phyloP scores from a whole-genome alignment of 92 coral and sea anemone species.

The Actinostola sp. region DNA sequence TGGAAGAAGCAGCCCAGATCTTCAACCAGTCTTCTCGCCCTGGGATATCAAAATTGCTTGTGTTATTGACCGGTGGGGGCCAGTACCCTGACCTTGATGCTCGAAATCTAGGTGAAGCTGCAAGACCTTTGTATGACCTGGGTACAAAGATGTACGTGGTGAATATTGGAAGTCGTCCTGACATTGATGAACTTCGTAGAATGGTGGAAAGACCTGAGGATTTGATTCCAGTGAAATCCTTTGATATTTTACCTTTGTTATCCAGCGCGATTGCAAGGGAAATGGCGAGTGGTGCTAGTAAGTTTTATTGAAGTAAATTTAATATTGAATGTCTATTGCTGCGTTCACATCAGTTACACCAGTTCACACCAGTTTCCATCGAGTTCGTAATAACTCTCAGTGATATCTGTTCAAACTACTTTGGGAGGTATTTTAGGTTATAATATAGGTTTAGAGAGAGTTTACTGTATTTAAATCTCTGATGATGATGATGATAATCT shows the following conservation, averaged over 20 bases:
- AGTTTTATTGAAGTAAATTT: too few species aligned
- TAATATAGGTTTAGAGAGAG: too few species aligned
- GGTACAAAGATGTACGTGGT: slow-evolving; percentile 56
- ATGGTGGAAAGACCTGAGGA: slow-evolving; percentile 56
- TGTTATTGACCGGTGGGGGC: slow-evolving; percentile 67
- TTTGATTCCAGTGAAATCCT: slow-evolving; percentile 45
- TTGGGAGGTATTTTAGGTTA: too few species aligned
- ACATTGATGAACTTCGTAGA: slow-evolving; percentile 22
- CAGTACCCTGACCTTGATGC: slow-evolving; percentile 41
- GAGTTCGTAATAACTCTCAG: too few species aligned
- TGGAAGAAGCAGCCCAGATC: slow-evolving; percentile 40
- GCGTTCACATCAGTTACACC: too few species aligned
- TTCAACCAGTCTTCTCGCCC: slow-evolving; percentile 29
- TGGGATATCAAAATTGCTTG: slow-evolving; percentile 41
- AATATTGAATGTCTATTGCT: too few species aligned
- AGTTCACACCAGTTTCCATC: too few species aligned
- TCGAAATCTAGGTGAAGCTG: slow-evolving; percentile 37
- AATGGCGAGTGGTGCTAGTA: slow-evolving; percentile 29
- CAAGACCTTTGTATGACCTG: slow-evolving; percentile 32
- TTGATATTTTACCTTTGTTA: slow-evolving; percentile 29
- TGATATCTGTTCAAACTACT: too few species aligned
- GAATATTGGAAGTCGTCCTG: slow-evolving; percentile 49
- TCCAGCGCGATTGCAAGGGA: slow-evolving; percentile 28
- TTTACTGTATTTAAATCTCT: too few species aligned
- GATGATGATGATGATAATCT: too few species aligned